phyloP scores from a whole-genome alignment of 2,113 vertebrate species.

The Planiliza haematocheilus region DNA sequence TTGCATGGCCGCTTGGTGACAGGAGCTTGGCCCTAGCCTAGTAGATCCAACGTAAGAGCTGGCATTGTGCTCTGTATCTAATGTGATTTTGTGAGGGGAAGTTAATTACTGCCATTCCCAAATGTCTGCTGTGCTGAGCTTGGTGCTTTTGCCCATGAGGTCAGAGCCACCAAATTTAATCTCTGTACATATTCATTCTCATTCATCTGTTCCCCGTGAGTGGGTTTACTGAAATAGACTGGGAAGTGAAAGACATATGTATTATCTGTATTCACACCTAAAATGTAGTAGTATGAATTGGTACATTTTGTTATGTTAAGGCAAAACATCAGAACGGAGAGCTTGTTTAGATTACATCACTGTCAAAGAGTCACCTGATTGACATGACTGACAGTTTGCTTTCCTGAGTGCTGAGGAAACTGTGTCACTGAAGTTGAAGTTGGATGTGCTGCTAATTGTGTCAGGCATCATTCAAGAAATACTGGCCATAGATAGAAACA shows the following conservation, averaged over 20 bases:
- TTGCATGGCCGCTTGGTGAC: conserved; percentile 1
- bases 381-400: no score
- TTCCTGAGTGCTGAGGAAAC: no score
- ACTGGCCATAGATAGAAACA: no score
- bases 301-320: neutral
- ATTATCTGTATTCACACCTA: neutral
- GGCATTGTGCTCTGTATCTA: neutral
- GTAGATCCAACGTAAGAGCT: neutral
- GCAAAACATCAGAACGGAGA: neutral
- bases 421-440: no score
- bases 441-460: no score
- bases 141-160: neutral
- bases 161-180: conserved; percentile 20
- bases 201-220: neutral
- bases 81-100: conserved; percentile 2
- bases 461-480: no score
- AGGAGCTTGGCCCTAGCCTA: neutral
- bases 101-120: neutral
- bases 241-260: neutral
- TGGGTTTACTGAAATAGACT: neutral
- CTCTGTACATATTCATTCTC: neutral
- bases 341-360: neutral
- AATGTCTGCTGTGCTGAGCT: conserved; percentile 21
- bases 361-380: no score
- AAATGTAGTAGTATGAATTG: neutral